phyloP scores from a whole-genome alignment of 2,113 vertebrate species.

The Dipodomys spectabilis region DNA sequence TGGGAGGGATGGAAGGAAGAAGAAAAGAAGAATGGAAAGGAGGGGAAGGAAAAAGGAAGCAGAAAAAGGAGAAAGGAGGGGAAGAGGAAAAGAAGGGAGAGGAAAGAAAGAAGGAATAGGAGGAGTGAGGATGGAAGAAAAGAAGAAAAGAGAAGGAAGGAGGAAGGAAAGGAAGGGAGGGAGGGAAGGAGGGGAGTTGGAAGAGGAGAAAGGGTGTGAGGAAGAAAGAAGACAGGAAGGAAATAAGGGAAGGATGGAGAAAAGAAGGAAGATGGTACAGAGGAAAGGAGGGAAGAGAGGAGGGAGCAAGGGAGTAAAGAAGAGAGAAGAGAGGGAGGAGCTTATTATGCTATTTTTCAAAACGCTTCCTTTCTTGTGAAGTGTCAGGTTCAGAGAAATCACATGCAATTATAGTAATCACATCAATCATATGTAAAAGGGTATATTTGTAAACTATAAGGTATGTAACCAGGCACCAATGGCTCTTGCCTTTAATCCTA shows the following conservation, averaged over 20 bases:
- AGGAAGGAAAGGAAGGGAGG: background rate
- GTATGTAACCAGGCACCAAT: no score
- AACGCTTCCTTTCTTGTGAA: background rate
- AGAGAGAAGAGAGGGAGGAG: background rate
- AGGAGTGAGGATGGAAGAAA: background rate
- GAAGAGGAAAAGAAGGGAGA: no score
- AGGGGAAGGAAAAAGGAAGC: no score
- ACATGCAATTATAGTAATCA: no score
- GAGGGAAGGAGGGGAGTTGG: background rate
- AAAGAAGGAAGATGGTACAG: no score
- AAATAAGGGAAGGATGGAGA: background rate
- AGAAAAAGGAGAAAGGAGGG: no score
- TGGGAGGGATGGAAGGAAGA: background rate
- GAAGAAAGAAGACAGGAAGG: background rate
- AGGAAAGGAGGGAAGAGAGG: no score
- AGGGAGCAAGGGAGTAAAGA: background rate
- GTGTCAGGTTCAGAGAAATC: background rate
- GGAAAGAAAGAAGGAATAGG: no score
- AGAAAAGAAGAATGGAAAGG: no score
- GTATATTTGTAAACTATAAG: background rate
- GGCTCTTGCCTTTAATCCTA: no score
- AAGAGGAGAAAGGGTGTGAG: fast-evolving
- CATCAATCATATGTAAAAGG: background rate
- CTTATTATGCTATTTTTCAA: background rate
- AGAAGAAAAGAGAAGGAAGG: no score